A percentile compares a stretch with the other conserved stretches of the same genome.
Conservation (phyloP, 2,113 vertebrate species). For the Apistogramma diplotaenia region DNA sequence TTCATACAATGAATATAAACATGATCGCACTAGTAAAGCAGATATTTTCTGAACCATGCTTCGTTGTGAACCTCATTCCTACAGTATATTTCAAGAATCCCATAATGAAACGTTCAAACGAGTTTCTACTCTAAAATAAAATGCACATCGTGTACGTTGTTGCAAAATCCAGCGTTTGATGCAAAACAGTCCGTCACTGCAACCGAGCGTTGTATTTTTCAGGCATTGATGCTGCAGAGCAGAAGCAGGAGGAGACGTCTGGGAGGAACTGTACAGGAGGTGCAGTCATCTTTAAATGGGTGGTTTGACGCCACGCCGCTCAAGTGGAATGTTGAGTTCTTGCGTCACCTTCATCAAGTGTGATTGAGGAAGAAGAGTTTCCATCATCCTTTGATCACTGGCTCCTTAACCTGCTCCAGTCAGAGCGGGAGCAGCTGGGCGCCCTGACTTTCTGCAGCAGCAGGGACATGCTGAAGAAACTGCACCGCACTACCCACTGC, state of each 20-base stretch:
- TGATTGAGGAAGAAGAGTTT: neutral
- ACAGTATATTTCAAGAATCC: conserved; percentile 7
- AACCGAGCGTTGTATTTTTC: neutral
- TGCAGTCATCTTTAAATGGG: neutral
- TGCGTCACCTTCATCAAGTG: conserved; percentile 1
- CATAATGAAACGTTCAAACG: conserved; percentile 4
- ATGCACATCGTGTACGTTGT: conserved; percentile 5
- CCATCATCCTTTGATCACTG: neutral
- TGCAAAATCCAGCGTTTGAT: neutral
- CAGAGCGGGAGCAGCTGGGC: neutral
- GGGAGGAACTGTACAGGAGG: too few relatives aligned
- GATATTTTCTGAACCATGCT: conserved; percentile 60
- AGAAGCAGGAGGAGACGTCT: neutral
- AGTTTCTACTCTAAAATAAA: conserved; percentile 9
- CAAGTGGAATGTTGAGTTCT: conserved; percentile 50
- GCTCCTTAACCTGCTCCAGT: neutral
- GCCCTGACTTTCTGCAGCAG: neutral
- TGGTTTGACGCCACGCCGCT: conserved; percentile 4
- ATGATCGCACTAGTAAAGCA: conserved; percentile 61
- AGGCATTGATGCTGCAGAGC: neutral
- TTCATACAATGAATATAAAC: conserved; percentile 58
- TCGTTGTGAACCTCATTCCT: conserved; percentile 16
- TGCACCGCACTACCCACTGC: neutral
- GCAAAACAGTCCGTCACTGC: neutral
- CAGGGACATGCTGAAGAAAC: neutral